Percentiles rank a stretch among this genome's conserved stretches.
phyloP scores from a whole-genome alignment of 2,888 invertebrate genomes.

The Aproaerema taeniolella region DNA sequence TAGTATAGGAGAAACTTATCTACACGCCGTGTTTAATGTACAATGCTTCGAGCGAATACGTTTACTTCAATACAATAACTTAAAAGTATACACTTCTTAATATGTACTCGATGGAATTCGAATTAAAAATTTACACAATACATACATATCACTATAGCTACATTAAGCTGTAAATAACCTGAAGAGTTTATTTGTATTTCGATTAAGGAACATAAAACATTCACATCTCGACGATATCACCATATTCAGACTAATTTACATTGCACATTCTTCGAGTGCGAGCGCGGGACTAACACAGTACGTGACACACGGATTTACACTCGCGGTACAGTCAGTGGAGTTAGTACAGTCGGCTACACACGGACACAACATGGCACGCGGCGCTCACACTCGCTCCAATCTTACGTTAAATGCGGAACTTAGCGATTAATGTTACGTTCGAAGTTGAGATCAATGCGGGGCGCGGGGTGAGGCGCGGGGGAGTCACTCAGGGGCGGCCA shows the following conservation, averaged over 20 bases:
- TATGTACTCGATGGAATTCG: constrained; percentile 77
- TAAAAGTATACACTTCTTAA: constrained; percentile 74
- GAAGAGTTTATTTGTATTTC: constrained; percentile 75
- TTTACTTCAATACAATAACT: constrained; percentile 72
- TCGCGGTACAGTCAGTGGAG: too few relatives aligned
- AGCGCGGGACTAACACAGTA: constrained; percentile 56
- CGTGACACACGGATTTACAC: constrained; percentile 54
- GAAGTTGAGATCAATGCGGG: constrained; percentile 71
- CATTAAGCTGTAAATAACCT: constrained; percentile 71
- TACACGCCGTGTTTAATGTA: constrained; percentile 74
- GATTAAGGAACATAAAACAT: constrained; percentile 77
- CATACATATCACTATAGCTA: constrained; percentile 74
- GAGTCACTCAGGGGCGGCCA: constrained; percentile 43
- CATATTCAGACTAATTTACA: constrained; percentile 75
- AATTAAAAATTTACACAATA: constrained; percentile 76
- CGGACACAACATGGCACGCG: constrained; percentile 50
- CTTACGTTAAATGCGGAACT: constrained; percentile 77
- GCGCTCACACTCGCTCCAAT: constrained; percentile 68
- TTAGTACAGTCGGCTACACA: constrained; percentile 55
- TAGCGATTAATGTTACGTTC: constrained; percentile 71
- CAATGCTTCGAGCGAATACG: constrained; percentile 76
- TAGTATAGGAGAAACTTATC: constrained; percentile 75
- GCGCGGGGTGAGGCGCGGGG: constrained; percentile 21
- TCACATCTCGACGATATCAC: constrained; percentile 73
- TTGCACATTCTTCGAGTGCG: constrained; percentile 66